Evolutionary conservation across 2,888 invertebrate species (phyloP).

Genomic region (Aphrophora alni): DNA sequence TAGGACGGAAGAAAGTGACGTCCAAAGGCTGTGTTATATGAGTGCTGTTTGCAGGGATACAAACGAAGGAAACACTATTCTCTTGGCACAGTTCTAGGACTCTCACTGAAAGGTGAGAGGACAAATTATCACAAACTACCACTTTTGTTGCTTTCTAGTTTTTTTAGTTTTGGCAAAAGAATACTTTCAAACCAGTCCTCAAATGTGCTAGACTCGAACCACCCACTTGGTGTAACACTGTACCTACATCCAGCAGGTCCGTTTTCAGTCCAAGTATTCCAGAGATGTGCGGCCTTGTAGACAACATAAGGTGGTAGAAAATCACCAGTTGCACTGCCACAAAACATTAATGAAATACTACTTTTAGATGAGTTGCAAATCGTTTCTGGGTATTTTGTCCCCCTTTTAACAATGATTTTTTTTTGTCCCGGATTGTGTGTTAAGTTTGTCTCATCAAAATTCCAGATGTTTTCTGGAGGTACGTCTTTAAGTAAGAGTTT

Average conservation of each 20-base stretch:
- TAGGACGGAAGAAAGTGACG: too few relatives aligned
- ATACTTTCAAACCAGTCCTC: conserved; percentile 41
- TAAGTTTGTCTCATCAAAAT: conserved; percentile 56
- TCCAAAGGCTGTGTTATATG: too few relatives aligned
- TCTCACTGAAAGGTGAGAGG: not conserved
- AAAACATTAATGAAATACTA: conserved; percentile 54
- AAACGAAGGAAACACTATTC: conserved; percentile 41
- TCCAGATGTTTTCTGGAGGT: too few relatives aligned
- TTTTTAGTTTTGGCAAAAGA: conserved; percentile 20
- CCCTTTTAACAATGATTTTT: conserved; percentile 49
- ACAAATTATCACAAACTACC: not conserved
- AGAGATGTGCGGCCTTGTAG: conserved; percentile 52
- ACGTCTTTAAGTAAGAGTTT: conserved; percentile 43
- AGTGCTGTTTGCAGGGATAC: conserved; percentile 51
- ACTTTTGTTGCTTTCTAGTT: conserved; percentile 49
- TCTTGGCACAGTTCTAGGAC: not conserved
- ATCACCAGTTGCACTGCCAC: conserved; percentile 53
- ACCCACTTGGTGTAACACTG: not conserved
- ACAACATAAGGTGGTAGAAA: conserved; percentile 55
- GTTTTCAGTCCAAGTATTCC: conserved; percentile 50
- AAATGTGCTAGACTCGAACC: not conserved
- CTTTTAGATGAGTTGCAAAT: conserved; percentile 53
- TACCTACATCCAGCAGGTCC: conserved; percentile 44
- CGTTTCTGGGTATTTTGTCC: conserved; percentile 53
- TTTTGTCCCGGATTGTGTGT: conserved; percentile 54